Evolutionary conservation across 2,888 invertebrate species (phyloP).

Genomic region (Andrena flavipes): DNA sequence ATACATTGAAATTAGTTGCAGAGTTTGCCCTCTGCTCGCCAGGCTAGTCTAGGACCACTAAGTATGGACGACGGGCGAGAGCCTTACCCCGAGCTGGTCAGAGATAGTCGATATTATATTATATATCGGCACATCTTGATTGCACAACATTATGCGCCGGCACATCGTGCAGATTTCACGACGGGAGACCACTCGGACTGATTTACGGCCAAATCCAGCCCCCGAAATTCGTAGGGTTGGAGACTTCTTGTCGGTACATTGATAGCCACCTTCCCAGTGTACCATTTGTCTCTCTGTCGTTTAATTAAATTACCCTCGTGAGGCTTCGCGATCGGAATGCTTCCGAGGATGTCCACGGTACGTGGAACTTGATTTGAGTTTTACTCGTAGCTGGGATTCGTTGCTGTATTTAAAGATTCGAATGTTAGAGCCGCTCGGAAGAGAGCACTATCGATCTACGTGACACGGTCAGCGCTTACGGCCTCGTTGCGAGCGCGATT

Average conservation of each 20-base stretch:
- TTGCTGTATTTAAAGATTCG: not conserved
- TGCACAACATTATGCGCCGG: conserved; percentile 82
- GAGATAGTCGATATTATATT: conserved; percentile 82
- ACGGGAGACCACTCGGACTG: conserved; percentile 53
- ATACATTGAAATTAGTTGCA: conserved; percentile 85
- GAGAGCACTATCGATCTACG: conserved; percentile 27
- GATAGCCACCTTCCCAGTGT: conserved; percentile 21
- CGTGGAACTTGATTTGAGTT: too few species aligned
- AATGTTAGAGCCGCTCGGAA: not conserved
- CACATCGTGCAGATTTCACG: conserved; percentile 67
- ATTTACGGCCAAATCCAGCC: conserved; percentile 32
- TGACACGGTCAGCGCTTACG: conserved; percentile 33
- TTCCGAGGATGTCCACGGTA: not conserved
- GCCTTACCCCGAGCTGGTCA: conserved; percentile 79
- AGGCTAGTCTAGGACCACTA: conserved; percentile 81
- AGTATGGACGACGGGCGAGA: conserved; percentile 80
- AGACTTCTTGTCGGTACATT: conserved; percentile 51
- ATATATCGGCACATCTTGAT: conserved; percentile 82
- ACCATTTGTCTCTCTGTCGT: conserved; percentile 17
- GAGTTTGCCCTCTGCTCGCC: conserved; percentile 84
- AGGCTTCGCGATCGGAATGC: conserved; percentile 32
- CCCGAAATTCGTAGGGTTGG: conserved; percentile 49
- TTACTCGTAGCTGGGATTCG: too few species aligned
- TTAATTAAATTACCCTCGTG: conserved; percentile 51
- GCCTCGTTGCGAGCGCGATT: conserved; percentile 17